Conservation (phyloP, 2,888 invertebrate species). For the Trachelus troglodyta region DNA sequence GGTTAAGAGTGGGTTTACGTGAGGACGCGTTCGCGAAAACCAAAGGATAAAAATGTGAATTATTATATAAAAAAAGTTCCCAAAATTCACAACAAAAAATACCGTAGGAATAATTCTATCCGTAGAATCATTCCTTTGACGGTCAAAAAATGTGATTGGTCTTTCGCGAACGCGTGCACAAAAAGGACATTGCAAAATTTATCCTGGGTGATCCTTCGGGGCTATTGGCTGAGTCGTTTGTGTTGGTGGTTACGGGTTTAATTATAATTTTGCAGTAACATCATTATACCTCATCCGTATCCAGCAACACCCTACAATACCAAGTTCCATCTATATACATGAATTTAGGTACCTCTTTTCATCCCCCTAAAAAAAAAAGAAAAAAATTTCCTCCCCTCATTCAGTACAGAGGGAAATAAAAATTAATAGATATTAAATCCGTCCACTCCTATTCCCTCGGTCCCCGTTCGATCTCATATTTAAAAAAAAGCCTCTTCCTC, state of each 20-base stretch:
- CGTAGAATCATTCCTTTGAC: neutral
- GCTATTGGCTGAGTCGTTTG: constrained; percentile 62
- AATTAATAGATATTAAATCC: neutral
- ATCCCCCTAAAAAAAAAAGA: no score
- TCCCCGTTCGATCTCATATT: no score
- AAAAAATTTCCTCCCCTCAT: neutral
- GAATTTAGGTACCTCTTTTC: neutral
- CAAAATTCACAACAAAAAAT: neutral
- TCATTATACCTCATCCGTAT: constrained; percentile 4
- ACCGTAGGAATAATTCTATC: neutral
- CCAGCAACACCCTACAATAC: neutral
- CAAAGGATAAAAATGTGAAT: neutral
- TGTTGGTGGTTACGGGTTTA: constrained; percentile 65
- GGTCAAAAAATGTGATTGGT: neutral
- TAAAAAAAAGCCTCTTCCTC: constrained; percentile 21
- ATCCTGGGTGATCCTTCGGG: constrained; percentile 53
- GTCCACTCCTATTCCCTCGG: neutral
- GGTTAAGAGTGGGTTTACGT: neutral
- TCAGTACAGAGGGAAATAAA: neutral
- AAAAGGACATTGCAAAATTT: constrained; percentile 44
- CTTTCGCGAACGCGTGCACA: neutral
- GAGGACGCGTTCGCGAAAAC: neutral
- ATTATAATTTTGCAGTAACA: constrained; percentile 28
- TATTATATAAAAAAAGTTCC: neutral
- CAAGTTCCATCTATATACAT: neutral